Conservation (phyloP, 2,113 vertebrate species). For the Tetrax tetrax region DNA sequence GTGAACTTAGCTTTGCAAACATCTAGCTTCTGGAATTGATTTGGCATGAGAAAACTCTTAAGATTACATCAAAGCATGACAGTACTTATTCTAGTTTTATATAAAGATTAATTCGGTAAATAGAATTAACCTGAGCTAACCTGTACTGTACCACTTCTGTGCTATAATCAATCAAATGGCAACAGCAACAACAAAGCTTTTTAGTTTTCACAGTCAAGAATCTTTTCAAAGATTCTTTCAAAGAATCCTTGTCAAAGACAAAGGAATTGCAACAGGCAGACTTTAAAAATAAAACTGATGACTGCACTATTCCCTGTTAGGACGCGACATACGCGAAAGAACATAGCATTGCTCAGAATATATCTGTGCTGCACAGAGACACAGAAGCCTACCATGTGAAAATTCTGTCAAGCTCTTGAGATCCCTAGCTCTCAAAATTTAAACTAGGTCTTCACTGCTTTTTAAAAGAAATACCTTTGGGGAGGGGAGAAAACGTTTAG, state of each 20-base stretch:
- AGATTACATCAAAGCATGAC: neutral
- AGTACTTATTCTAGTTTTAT: neutral
- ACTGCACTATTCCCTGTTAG: neutral
- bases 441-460: neutral
- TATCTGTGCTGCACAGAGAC: neutral
- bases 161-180: neutral
- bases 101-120: neutral
- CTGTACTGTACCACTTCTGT: neutral
- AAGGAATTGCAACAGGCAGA: neutral
- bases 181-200: neutral
- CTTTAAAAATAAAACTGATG: neutral
- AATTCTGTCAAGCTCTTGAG: neutral
- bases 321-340: neutral
- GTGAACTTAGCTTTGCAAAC: neutral
- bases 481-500: neutral
- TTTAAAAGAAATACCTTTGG: neutral
- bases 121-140: neutral
- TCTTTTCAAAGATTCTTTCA: neutral
- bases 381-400: neutral
- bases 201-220: neutral
- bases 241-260: neutral
- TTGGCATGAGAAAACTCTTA: neutral
- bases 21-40: neutral
- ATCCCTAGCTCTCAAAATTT: neutral
- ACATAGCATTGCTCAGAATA: rapidly evolving